Base-by-base conservation (phyloP, 2,113 vertebrate genomes). In the Rhombomys opimus region DNA sequence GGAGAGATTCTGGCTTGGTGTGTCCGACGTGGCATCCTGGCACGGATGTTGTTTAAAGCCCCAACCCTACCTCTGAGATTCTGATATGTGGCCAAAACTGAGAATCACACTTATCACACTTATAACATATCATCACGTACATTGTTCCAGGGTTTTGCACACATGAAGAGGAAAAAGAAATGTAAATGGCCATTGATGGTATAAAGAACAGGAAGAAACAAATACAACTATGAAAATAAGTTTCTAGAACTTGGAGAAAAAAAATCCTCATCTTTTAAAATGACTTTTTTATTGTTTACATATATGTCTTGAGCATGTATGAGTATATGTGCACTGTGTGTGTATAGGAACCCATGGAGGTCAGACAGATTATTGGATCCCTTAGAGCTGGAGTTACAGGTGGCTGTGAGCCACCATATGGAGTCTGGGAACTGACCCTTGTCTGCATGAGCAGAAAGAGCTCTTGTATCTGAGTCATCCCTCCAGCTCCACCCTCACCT, bases 201-300 rank as follows among this genome's bases (percentile, higher is more conserved):
- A 1, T 75, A 91, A 95, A 82, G 67, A 91, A 78, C 8, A 90
- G 68, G n/a, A 94, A 88, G 65, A 75, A 7, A 41, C 1, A 70
- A 78, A 27, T 72, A 22, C 72, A 80, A n/a, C 65, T 93, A 15
- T 92, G 7, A 73, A 91, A 84, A 89, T 90, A 30, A 38, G 4
- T 93, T 97, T 93, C 50, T 35, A 84, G 68, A 95, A 89, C 41
- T 50, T 84, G 27, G 65, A 85, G 52, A 30, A 70, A 50, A 46
- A 86, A 57, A 3, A 1, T 27, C 12, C 1, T 91, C 7, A 85
- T 5, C 4, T 90, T 77, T 84, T 61, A 82, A 63, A 63, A 25
- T 63, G 81, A 41, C n/a, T 10, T 63, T 10, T 63, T 27, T 63
- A 14, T 41, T 63, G 38, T 63, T 41, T 63, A 27, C 15, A 7